These are phyloP conservation scores for Onychomys arenicola DNA, from an alignment of 2,797 vertebrate genomes.

Conservation along the genomic window DNA sequence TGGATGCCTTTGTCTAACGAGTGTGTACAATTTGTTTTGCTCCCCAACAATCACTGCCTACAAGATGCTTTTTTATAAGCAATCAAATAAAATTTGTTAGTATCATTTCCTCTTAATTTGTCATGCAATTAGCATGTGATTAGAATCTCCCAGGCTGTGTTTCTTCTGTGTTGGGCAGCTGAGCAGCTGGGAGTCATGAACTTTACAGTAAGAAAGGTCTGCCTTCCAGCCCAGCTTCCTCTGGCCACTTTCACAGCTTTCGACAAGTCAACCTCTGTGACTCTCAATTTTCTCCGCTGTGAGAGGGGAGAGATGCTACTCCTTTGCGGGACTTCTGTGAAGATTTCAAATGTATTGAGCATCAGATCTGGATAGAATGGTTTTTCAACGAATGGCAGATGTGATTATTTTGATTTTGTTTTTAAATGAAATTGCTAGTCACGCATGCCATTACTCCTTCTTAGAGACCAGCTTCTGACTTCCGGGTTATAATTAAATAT, in stretches of 20 bases:
- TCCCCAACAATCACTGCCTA: conserved; percentile 47
- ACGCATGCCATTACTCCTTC: background rate
- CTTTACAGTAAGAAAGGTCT: background rate
- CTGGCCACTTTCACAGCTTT: background rate
- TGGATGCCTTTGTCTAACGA: conserved; percentile 42
- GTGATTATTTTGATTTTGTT: conserved; percentile 21
- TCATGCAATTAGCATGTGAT: conserved; percentile 60
- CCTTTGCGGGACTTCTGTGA: background rate
- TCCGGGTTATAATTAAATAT: conserved; percentile 31
- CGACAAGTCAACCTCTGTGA: background rate
- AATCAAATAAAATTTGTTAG: conserved; percentile 62
- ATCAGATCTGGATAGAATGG: background rate
- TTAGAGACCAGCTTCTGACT: conserved; percentile 23
- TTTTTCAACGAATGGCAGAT: background rate
- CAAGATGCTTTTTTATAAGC: conserved; percentile 58
- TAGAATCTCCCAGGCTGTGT: conserved; percentile 39
- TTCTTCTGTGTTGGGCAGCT: conserved; percentile 1
- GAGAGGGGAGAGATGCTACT: background rate
- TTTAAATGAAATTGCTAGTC: background rate
- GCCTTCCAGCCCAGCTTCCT: background rate
- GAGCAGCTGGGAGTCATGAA: background rate
- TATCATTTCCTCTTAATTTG: conserved; percentile 67
- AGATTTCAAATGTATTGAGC: background rate
- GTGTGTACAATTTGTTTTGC: conserved; percentile 30
- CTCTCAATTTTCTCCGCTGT: background rate